Conservation (phyloP, 2,888 invertebrate genomes). For the Melinopterus prodromus region DNA sequence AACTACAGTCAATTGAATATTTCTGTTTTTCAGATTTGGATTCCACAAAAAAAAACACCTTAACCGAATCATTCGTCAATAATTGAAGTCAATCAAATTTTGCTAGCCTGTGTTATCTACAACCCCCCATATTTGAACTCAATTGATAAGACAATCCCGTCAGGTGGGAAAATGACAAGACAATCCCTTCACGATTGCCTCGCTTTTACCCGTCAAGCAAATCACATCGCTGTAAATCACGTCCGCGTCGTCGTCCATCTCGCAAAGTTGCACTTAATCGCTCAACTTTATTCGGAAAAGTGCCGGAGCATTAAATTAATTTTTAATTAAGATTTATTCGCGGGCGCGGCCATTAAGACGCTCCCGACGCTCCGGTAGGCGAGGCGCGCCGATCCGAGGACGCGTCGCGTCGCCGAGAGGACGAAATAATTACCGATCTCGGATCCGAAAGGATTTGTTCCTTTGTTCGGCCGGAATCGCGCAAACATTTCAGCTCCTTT, state of each 20-base stretch:
- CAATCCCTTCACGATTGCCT: not conserved
- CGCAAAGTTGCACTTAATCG: conserved; percentile 4
- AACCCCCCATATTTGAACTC: not conserved
- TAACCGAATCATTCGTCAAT: no score
- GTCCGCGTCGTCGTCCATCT: not conserved
- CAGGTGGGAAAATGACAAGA: not conserved
- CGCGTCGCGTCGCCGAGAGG: conserved; percentile 13
- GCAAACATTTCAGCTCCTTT: conserved; percentile 16
- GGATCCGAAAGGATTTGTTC: conserved; percentile 16
- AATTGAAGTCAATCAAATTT: no score
- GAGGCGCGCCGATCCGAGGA: not conserved
- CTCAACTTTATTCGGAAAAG: not conserved
- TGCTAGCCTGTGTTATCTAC: no score
- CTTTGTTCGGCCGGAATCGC: not conserved
- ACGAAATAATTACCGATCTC: conserved; percentile 20
- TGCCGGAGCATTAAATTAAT: conserved; percentile 20
- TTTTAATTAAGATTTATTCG: conserved; percentile 26
- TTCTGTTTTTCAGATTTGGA: no score
- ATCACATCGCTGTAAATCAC: not conserved
- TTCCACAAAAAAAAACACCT: no score
- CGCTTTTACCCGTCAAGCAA: not conserved
- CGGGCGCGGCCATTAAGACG: not conserved
- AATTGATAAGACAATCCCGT: not conserved
- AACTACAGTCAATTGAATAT: no score
- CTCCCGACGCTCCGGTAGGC: not conserved